phyloP scores from a whole-genome alignment of 2,797 vertebrate genomes.

The Lepilemur septentrionalis region DNA sequence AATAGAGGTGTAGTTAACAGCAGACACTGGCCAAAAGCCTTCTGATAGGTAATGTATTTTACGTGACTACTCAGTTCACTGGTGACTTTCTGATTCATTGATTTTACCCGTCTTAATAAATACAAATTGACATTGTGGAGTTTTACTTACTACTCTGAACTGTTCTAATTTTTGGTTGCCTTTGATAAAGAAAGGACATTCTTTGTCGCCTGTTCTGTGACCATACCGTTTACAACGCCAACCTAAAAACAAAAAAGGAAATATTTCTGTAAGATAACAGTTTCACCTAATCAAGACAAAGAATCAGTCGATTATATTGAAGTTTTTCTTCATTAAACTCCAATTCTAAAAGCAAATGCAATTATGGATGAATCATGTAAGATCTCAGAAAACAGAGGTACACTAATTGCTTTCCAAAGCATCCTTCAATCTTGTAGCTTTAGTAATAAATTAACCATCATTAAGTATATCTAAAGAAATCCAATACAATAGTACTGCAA shows the following conservation, averaged over 20 bases:
- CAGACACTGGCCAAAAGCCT: not conserved
- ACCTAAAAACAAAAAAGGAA: slow-evolving; percentile 84
- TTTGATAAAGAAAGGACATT: slow-evolving; percentile 98
- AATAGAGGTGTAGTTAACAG: not conserved
- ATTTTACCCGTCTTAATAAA: not conserved
- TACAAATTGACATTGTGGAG: not conserved
- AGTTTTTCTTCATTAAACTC: slow-evolving; percentile 10
- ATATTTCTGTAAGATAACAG: slow-evolving; percentile 18
- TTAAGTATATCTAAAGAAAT: not conserved
- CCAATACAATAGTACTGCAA: not conserved
- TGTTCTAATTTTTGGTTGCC: slow-evolving; percentile 98
- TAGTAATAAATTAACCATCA: not conserved
- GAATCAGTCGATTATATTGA: not conserved
- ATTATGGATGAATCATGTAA: not conserved
- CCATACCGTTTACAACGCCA: slow-evolving; percentile 97
- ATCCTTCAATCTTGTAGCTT: not conserved
- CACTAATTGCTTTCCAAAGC: not conserved
- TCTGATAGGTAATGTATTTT: not conserved
- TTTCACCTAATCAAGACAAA: not conserved
- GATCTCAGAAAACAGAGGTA: not conserved
- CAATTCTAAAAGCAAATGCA: slow-evolving; percentile 23
- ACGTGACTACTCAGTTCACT: not conserved
- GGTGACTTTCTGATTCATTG: not conserved
- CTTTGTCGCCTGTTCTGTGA: slow-evolving; percentile 95
- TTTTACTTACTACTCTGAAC: slow-evolving; percentile 95